A percentile compares a stretch with the other conserved stretches of the same genome.
Evolutionary conservation across 1,140 invertebrate genomes (phyloP).

Genomic region (Bombus superbus): DNA sequence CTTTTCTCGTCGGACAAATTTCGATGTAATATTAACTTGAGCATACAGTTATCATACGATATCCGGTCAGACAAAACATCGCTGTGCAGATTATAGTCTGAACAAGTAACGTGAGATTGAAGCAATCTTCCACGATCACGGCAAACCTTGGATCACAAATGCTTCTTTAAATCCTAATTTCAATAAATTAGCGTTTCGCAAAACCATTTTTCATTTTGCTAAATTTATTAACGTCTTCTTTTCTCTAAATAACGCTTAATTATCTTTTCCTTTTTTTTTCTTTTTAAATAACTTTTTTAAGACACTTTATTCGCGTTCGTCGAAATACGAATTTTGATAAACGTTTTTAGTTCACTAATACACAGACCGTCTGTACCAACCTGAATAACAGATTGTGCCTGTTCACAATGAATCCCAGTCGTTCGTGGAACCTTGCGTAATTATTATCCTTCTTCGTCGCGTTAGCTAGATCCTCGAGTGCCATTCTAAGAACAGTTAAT

Average conservation of each 20-base stretch:
- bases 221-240: not conserved
- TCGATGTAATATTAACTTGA: not conserved
- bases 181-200: not conserved
- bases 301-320: not conserved
- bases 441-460: not conserved
- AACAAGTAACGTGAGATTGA: slow-evolving; percentile 62
- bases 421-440: not conserved
- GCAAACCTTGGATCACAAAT: slow-evolving; percentile 71
- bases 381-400: slow-evolving; percentile 35
- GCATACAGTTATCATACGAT: slow-evolving; percentile 64
- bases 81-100: slow-evolving; percentile 60
- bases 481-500: slow-evolving; percentile 73
- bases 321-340: too few relatives aligned
- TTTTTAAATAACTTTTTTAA: not conserved
- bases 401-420: slow-evolving; percentile 22
- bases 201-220: not conserved
- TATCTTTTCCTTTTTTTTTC: not conserved
- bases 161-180: not conserved
- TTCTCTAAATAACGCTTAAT: not conserved
- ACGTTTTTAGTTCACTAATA: not conserved
- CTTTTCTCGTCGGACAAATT: accelerated
- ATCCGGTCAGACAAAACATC: slow-evolving; percentile 68
- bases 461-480: slow-evolving; percentile 51
- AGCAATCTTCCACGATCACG: slow-evolving; percentile 76
- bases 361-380: not conserved